phyloP scores from a whole-genome alignment of 2,113 vertebrate genomes.

The Neolamprologus longior region DNA sequence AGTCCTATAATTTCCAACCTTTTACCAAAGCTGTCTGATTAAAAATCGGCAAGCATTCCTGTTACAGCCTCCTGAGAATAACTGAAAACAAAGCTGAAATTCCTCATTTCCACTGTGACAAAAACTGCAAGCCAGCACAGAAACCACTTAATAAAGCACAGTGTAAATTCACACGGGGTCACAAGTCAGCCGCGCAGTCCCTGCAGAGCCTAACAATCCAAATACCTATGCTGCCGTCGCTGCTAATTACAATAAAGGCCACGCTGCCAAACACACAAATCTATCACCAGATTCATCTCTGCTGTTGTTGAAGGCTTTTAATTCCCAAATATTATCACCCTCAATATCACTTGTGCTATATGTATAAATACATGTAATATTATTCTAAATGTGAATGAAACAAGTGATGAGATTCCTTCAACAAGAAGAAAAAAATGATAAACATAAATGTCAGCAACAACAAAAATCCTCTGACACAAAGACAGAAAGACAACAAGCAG shows the following conservation, averaged over 20 bases:
- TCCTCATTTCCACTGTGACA: neutral
- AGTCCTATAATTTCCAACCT: neutral
- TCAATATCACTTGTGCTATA: neutral
- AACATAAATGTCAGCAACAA: neutral
- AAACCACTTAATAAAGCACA: neutral
- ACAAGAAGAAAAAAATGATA: neutral
- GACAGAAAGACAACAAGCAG: neutral
- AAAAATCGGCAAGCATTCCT: neutral
- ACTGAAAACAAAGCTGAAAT: neutral
- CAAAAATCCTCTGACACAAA: neutral
- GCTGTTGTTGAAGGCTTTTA: neutral
- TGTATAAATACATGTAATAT: neutral
- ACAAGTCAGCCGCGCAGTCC: neutral
- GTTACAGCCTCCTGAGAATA: neutral
- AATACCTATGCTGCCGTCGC: accelerated
- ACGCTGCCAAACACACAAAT: neutral
- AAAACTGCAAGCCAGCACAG: neutral
- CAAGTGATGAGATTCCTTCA: neutral
- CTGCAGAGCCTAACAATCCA: neutral
- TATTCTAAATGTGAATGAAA: neutral
- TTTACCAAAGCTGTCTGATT: neutral
- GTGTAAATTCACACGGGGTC: neutral
- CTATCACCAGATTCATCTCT: neutral
- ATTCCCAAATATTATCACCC: neutral
- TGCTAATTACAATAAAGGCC: neutral